Percentiles rank a stretch among this genome's conserved stretches.
Conservation (phyloP, 2,113 vertebrate genomes). For the Arvicanthis niloticus region DNA sequence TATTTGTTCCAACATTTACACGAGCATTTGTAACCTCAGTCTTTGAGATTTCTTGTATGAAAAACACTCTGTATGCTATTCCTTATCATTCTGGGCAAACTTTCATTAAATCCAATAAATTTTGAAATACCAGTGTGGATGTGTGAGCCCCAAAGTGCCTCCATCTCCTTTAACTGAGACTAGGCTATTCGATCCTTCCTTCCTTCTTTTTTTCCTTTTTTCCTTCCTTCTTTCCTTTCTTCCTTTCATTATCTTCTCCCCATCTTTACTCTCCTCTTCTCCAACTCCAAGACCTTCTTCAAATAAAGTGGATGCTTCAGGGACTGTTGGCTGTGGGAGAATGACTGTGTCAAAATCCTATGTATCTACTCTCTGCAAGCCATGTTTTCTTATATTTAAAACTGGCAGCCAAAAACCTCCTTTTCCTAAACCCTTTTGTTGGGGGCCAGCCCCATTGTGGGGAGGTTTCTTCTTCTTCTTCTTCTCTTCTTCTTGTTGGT, state of each 20-base stretch:
- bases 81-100: not conserved
- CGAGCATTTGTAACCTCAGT: not conserved
- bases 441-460: no score
- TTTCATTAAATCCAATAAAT: not conserved
- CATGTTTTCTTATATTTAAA: not conserved
- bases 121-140: not conserved
- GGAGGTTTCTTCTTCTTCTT: no score
- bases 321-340: not conserved
- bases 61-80: not conserved
- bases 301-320: not conserved
- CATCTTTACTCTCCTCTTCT: not conserved
- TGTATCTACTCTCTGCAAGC: not conserved
- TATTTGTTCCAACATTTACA: not conserved
- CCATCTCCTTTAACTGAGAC: not conserved
- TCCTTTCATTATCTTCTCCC: not conserved
- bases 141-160: not conserved
- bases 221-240: not conserved
- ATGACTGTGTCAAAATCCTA: not conserved
- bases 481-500: no score
- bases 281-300: not conserved
- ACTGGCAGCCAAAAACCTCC: not conserved
- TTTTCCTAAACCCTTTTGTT: not conserved
- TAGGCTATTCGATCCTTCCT: no score
- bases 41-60: not conserved
- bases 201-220: not conserved